Percentiles rank a stretch among this genome's conserved stretches.
phyloP scores from a whole-genome alignment of 2,113 vertebrate genomes.

The Geococcyx californianus region DNA sequence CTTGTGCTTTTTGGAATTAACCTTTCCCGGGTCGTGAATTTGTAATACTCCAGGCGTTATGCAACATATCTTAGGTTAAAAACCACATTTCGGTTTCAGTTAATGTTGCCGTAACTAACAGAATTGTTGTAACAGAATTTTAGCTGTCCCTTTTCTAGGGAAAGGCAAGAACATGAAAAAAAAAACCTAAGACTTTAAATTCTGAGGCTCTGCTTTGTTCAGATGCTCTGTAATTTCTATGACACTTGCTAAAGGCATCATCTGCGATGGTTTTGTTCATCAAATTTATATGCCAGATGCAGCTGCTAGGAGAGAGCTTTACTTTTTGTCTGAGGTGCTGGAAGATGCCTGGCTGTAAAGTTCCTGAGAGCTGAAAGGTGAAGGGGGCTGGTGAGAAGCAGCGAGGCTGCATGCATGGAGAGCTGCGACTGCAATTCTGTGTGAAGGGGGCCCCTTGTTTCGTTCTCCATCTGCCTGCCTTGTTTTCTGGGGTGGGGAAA shows the following conservation, averaged over 20 bases:
- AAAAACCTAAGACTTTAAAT: not conserved
- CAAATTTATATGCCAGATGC: not conserved
- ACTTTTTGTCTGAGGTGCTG: not conserved
- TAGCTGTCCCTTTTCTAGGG: not conserved
- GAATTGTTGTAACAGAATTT: conserved; percentile 16
- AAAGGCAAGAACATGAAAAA: not conserved
- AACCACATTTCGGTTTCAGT: conserved; percentile 58
- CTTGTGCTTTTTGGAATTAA: not conserved
- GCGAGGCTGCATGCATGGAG: not conserved
- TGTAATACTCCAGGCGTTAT: conserved; percentile 12
- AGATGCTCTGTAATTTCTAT: not conserved
- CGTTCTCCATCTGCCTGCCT: conserved; percentile 52
- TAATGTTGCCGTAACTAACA: conserved; percentile 30
- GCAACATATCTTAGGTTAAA: conserved; percentile 21
- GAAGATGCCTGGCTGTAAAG: conserved; percentile 26
- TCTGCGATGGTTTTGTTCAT: not conserved
- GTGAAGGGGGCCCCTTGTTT: conserved; percentile 54
- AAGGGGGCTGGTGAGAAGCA: not conserved
- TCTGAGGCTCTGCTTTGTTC: not conserved
- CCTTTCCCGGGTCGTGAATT: not conserved
- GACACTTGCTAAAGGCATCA: conserved; percentile 15
- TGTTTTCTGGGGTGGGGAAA: conserved; percentile 14
- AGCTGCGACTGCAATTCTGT: not conserved
- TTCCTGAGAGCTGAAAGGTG: conserved; percentile 9
- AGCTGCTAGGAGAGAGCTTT: not conserved